Conservation (phyloP, 2,888 invertebrate species). For the Ennomos erosarius region DNA sequence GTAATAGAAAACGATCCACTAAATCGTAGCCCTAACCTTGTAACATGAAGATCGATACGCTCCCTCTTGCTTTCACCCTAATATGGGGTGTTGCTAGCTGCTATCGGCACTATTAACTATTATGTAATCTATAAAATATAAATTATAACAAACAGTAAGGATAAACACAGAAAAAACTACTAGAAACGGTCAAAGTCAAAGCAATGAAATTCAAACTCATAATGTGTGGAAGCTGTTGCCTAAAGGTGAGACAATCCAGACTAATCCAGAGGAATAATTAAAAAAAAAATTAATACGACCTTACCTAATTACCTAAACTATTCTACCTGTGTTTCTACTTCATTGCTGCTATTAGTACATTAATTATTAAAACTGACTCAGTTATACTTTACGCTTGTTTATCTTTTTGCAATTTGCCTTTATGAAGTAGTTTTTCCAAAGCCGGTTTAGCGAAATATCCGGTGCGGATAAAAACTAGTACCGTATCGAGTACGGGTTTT, state of each 20-base stretch:
- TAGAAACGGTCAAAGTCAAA: too few species aligned
- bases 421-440: constrained; percentile 13
- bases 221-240: too few species aligned
- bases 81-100: constrained; percentile 36
- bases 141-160: not conserved
- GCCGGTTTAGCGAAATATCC: constrained; percentile 31
- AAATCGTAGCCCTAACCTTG: constrained; percentile 58
- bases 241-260: too few species aligned
- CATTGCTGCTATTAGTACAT: not conserved
- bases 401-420: constrained; percentile 20
- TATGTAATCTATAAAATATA: not conserved
- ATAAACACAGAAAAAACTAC: too few species aligned
- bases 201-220: too few species aligned
- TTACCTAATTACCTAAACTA: not conserved
- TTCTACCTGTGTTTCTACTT: not conserved
- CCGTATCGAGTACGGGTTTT: constrained; percentile 9
- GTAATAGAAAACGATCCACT: constrained; percentile 32
- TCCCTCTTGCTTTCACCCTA: constrained; percentile 48
- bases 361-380: constrained; percentile 21
- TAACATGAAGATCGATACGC: constrained; percentile 50
- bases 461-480: constrained; percentile 21
- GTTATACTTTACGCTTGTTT: constrained; percentile 5
- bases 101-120: constrained; percentile 35
- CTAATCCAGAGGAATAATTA: too few species aligned
- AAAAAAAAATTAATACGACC: too few species aligned